Percentiles rank a stretch among this genome's conserved stretches.
These are phyloP conservation scores for Raja brachyura DNA, from an alignment of 2,113 vertebrate species.

Conservation along the genomic window DNA sequence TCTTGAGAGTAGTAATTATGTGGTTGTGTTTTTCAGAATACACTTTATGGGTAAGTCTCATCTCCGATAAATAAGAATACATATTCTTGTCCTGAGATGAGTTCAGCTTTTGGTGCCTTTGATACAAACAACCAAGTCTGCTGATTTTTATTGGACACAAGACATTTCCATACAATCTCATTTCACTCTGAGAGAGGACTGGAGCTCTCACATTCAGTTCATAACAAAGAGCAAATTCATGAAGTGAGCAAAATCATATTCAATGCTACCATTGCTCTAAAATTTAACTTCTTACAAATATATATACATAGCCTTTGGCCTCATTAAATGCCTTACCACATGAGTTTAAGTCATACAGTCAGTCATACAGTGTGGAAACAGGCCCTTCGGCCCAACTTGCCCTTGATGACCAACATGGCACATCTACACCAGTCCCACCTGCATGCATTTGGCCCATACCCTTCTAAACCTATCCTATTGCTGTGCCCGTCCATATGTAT, in stretches of 20 bases:
- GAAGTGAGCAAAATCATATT: not conserved
- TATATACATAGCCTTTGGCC: not conserved
- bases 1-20: not conserved
- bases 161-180: not conserved
- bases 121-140: not conserved
- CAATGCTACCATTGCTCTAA: too few species aligned
- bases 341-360: not conserved
- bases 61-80: not conserved
- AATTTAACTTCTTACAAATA: not conserved
- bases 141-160: too few species aligned
- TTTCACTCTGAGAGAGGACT: not conserved
- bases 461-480: too few species aligned
- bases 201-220: not conserved
- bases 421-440: too few species aligned
- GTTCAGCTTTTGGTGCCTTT: not conserved
- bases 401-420: too few species aligned
- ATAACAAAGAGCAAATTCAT: not conserved
- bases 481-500: too few species aligned
- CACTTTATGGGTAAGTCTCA: not conserved
- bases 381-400: too few species aligned
- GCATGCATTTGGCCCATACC: too few species aligned
- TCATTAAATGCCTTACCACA: not conserved
- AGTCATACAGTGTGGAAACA: too few species aligned
- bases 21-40: not conserved
- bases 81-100: not conserved